A percentile compares a stretch with the other conserved stretches of the same genome.
Conservation (phyloP, 2,888 invertebrate species). For the Heliconius hortense region DNA sequence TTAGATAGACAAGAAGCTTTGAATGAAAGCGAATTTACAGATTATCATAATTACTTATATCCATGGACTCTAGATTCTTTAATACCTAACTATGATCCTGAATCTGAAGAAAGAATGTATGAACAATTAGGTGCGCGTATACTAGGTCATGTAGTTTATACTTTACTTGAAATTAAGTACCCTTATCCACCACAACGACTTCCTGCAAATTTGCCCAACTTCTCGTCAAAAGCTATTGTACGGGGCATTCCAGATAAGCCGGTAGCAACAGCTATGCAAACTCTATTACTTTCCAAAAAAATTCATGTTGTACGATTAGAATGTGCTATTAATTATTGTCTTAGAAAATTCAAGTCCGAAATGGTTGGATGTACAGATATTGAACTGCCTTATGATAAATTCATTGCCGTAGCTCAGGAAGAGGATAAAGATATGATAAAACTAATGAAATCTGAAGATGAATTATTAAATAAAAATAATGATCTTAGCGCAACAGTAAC, state of each 20-base stretch:
- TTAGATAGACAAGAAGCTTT: conserved; percentile 77
- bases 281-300: conserved; percentile 62
- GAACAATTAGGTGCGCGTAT: conserved; percentile 71
- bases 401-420: conserved; percentile 55
- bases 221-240: conserved; percentile 66
- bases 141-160: conserved; percentile 79
- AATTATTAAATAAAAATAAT: conserved; percentile 54
- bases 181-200: conserved; percentile 62
- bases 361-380: conserved; percentile 75
- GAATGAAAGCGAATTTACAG: conserved; percentile 79
- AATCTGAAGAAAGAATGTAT: conserved; percentile 69
- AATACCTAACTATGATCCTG: conserved; percentile 66
- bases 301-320: conserved; percentile 74
- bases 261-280: conserved; percentile 66
- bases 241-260: conserved; percentile 70
- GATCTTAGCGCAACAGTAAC: conserved; percentile 53
- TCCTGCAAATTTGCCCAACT: conserved; percentile 64
- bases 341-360: conserved; percentile 79
- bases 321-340: conserved; percentile 81
- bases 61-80: conserved; percentile 80
- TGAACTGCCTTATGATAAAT: conserved; percentile 70
- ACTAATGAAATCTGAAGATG: conserved; percentile 65
- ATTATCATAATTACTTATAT: conserved; percentile 77
- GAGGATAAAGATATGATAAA: conserved; percentile 64
- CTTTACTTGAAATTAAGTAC: conserved; percentile 75